Evolutionary conservation across 2,113 vertebrate species (phyloP).

Genomic region (Cricetomys ansorgei): DNA sequence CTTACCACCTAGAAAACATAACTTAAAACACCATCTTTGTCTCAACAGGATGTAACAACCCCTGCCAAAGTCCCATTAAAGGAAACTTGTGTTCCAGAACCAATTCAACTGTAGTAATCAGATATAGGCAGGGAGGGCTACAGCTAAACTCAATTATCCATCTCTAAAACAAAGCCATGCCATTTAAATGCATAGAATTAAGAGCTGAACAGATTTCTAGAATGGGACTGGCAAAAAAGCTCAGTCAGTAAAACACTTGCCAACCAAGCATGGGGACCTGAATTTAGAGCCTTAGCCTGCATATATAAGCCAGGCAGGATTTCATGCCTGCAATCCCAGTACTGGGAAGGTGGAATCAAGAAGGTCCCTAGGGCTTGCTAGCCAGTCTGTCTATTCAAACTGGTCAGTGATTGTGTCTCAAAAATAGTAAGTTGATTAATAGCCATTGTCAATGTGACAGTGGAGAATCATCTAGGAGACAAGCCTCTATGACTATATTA

Average conservation of each 20-base stretch:
- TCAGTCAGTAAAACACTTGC: too few relatives aligned
- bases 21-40: slow-evolving; percentile 26
- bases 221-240: not conserved
- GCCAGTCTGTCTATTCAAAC: not conserved
- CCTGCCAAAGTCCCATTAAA: not conserved
- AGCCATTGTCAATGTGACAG: not conserved
- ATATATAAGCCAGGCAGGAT: not conserved
- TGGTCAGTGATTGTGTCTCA: not conserved
- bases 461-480: too few relatives aligned
- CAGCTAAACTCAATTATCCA: not conserved
- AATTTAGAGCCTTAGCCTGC: not conserved
- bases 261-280: not conserved
- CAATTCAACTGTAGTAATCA: slow-evolving; percentile 7
- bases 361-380: not conserved
- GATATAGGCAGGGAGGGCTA: not conserved
- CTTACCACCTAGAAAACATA: not conserved
- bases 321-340: not conserved
- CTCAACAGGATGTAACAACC: not conserved
- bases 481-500: not conserved
- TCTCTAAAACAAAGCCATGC: slow-evolving; percentile 30
- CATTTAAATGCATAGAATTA: slow-evolving; percentile 36
- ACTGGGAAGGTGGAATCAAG: not conserved
- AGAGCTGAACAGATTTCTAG: not conserved
- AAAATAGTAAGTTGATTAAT: not conserved
- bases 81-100: not conserved